These are phyloP conservation scores for Tromatobia lineatoria DNA, from an alignment of 2,888 invertebrate genomes.

Conservation along the genomic window DNA sequence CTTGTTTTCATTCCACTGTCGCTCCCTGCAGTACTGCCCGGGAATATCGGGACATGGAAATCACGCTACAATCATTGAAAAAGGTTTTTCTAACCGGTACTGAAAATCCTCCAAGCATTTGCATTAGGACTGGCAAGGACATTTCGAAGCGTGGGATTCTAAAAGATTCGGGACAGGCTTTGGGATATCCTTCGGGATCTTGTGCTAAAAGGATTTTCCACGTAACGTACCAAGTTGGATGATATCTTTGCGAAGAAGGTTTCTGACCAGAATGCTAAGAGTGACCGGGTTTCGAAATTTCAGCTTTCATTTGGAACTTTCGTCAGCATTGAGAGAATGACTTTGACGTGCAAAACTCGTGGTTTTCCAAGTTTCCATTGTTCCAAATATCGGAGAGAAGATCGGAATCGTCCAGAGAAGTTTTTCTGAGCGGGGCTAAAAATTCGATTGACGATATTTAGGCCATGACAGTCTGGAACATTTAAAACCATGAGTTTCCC, in stretches of 20 bases:
- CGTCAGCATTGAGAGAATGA: too few relatives aligned
- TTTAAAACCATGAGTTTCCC: neutral
- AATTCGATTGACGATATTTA: neutral
- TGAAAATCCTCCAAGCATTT: neutral
- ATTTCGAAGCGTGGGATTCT: too few relatives aligned
- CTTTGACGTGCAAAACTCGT: too few relatives aligned
- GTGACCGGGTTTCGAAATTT: neutral
- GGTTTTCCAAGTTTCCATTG: neutral
- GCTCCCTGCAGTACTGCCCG: neutral
- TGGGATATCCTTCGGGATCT: too few relatives aligned
- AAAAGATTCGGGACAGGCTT: too few relatives aligned
- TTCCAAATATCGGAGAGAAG: neutral
- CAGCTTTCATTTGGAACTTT: neutral
- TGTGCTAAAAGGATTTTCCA: too few relatives aligned
- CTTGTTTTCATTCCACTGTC: constrained; percentile 18
- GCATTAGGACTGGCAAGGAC: too few relatives aligned
- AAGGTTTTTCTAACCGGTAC: neutral
- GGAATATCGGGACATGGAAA: neutral
- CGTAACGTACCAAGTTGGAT: too few relatives aligned
- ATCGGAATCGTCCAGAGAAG: neutral
- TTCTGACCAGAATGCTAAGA: neutral
- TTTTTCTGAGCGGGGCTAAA: neutral
- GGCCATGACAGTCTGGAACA: neutral
- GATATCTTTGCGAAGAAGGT: too few relatives aligned
- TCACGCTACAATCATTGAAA: neutral